phyloP scores from a whole-genome alignment of 1,140 invertebrate genomes.

The Lepidurus apus region DNA sequence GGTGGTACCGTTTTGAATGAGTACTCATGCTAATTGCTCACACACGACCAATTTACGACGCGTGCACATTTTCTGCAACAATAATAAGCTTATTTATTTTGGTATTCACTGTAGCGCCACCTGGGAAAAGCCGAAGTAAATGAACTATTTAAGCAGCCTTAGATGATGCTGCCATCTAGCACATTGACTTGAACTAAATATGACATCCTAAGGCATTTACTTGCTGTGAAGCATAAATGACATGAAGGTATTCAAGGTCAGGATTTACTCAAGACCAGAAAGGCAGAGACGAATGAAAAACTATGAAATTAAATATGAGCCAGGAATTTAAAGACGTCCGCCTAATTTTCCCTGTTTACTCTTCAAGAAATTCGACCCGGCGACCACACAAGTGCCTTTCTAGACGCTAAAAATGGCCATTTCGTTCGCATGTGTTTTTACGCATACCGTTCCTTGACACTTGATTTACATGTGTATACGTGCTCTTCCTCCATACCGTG shows the following conservation, averaged over 20 bases:
- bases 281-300: not conserved
- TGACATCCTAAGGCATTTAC: too few relatives aligned
- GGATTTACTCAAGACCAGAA: too few relatives aligned
- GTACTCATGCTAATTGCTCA: conserved; percentile 17
- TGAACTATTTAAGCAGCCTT: too few relatives aligned
- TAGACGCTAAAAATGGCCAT: not conserved
- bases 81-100: too few relatives aligned
- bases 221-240: too few relatives aligned
- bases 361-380: not conserved
- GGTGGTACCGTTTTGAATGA: conserved; percentile 23
- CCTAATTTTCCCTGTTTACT: not conserved
- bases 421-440: not conserved
- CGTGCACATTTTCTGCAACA: not conserved
- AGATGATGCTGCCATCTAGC: too few relatives aligned
- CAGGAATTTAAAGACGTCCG: not conserved
- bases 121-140: too few relatives aligned
- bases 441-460: conserved; percentile 16
- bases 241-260: too few relatives aligned
- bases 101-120: too few relatives aligned
- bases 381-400: conserved; percentile 5
- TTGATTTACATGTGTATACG: conserved; percentile 15
- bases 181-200: too few relatives aligned
- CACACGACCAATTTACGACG: not conserved
- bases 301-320: not conserved
- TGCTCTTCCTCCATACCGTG: not conserved